A percentile compares a stretch with the other conserved stretches of the same genome.
Evolutionary conservation across 1,140 invertebrate species (phyloP).

Genomic region (Scaptodrosophila lebanonensis): DNA sequence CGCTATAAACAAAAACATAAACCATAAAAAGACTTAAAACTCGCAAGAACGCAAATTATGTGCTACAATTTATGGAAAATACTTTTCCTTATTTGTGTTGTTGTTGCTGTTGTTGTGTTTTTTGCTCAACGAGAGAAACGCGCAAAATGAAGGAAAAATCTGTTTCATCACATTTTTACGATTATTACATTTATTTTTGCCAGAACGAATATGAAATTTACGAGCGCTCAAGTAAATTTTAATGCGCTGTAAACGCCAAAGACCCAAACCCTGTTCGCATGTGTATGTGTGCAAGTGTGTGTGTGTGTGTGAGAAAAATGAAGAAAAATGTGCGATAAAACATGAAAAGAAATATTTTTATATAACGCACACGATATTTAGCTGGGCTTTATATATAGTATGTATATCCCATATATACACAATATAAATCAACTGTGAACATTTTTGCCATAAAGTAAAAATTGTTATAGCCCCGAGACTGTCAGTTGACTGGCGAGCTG

Average conservation of each 20-base stretch:
- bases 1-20: too few species aligned
- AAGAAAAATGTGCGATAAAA: slow-evolving; percentile 56
- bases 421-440: slow-evolving; percentile 66
- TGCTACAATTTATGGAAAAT: slow-evolving; percentile 14
- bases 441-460: slow-evolving; percentile 54
- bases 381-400: slow-evolving; percentile 5
- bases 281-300: too few species aligned
- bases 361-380: slow-evolving; percentile 16
- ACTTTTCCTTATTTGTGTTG: too few species aligned
- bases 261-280: slow-evolving; percentile 4
- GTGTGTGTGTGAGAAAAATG: slow-evolving; percentile 19
- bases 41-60: neutral
- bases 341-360: slow-evolving; percentile 45
- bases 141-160: slow-evolving; percentile 9
- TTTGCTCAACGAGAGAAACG: too few species aligned
- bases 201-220: slow-evolving; percentile 41
- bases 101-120: too few species aligned
- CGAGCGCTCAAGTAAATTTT: slow-evolving; percentile 54
- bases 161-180: slow-evolving; percentile 45
- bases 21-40: too few species aligned
- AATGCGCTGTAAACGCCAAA: slow-evolving; percentile 51
- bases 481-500: too few species aligned
- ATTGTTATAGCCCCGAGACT: slow-evolving; percentile 34
- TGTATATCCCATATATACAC: slow-evolving; percentile 13
- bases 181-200: slow-evolving; percentile 39